These are phyloP conservation scores for Tetropium fuscum DNA, from an alignment of 2,888 invertebrate species.

Conservation along the genomic window DNA sequence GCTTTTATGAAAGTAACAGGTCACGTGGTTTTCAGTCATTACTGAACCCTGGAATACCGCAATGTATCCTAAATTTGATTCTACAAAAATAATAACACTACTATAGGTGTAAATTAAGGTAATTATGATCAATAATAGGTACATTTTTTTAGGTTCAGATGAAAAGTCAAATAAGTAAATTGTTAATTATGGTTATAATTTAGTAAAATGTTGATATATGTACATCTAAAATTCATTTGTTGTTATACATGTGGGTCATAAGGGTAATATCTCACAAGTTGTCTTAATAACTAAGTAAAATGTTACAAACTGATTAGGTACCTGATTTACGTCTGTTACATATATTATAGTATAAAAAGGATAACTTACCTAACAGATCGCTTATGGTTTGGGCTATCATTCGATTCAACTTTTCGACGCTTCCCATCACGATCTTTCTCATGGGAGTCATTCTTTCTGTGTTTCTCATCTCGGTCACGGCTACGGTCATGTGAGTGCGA, in stretches of 20 bases:
- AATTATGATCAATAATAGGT: no score
- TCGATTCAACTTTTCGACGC: constrained; percentile 77
- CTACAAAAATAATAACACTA: no score
- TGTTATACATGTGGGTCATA: background rate
- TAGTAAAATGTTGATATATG: no score
- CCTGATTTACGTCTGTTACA: background rate
- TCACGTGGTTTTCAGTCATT: no score
- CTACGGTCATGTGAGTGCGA: constrained; percentile 74
- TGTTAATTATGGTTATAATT: no score
- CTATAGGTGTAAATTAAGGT: no score
- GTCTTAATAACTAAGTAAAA: background rate
- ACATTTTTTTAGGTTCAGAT: no score
- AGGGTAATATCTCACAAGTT: background rate
- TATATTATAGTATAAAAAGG: background rate
- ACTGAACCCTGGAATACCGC: no score
- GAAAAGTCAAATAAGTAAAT: no score
- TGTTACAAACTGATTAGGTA: constrained; percentile 1
- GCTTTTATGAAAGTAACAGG: no score
- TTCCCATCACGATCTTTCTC: constrained; percentile 81
- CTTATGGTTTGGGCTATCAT: constrained; percentile 70
- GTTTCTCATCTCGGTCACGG: constrained; percentile 73
- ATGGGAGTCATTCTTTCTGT: constrained; percentile 72
- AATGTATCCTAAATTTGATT: no score
- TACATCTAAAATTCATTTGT: no score
- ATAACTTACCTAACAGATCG: constrained; percentile 72